Base-by-base conservation (phyloP, 1,140 invertebrate species). In the Ectropis grisescens region DNA sequence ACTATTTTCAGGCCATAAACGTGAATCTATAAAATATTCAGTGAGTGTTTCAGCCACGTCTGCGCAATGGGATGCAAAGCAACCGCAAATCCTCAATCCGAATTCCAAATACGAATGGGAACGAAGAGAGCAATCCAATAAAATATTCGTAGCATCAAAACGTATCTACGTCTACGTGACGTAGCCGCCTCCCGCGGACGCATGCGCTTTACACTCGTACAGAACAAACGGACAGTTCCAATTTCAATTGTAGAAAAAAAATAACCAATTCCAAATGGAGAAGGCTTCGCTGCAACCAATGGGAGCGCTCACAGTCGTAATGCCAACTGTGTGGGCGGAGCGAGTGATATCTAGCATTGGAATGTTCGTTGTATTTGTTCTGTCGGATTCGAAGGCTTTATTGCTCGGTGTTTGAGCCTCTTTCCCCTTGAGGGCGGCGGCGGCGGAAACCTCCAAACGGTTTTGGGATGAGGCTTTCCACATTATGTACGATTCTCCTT, bases 261-360 rank as follows among this genome's bases (percentile, higher is more conserved):
- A 74, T 74, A 75, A 71, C 75, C 72, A 76, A 81, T 76, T 81
- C 75, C 52, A 78, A 78, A 67, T 74, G 66, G 54, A 66, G 72
- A 74, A 81, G 68, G 61, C 72, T 81, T 74, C 58, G 59, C 67
- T 44, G 66, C 66, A 64, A 67, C 76, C 76, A 81, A 81, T 81
- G 47, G 65, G 67, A 81, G 41, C 55, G 70, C 70, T 56, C 43
- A 60, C 62, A 78, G 58, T 81, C 72, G 71, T 76, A 65, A 80
- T 80, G 75, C 75, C 72, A 58, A 78, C 76, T 81, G 76, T 81
- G 72, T 64, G 58, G 72, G 72, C 72, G 72, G 66, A 37, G 76
- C 76, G 53, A 81, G 61, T 81, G 76, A 81, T 81, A 81, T 81
- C 76, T 81, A 81, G 76, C 71, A 81, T 81, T 81, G 76, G 72